Evolutionary conservation across 1,140 invertebrate species (phyloP), one percentile per base, ranked within the genome.

Genomic region (Alviniconcha marisindica): DNA sequence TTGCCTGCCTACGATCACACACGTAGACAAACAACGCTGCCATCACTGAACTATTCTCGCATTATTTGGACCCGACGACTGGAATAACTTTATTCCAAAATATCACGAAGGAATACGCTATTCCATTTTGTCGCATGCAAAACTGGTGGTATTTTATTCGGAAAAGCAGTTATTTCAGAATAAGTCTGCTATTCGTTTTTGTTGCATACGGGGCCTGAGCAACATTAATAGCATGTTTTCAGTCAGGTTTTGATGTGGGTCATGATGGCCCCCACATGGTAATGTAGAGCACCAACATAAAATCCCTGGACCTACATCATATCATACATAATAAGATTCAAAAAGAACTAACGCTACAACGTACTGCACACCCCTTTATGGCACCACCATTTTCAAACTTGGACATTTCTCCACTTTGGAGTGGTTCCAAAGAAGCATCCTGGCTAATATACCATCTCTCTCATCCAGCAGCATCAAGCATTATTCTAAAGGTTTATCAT

Each of bases 361-460:
- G 56, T 4, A n/a, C 24, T 12, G 15, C 10, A 5, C 10, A 24
- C 4, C 56, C 56, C 24, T 60, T 60, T 60, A 4, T 12, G 15
- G 4, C 10, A 7, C 56, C 56, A 14, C 56, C 56, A 4, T 14
- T 60, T 60, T 4, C 56, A 60, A 4, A 21, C n/a, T n/a, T 60
- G 7, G 3, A 14, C 18, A 24, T 4, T 60, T 60, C 56, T 24
- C 56, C 56, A 7, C 15, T 60, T n/a, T 21, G 56, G 56, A 5
- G 18, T 60, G 4, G 56, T 60, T 4, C 18, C 15, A 60, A 60
- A 60, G 56, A 60, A 60, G 77, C 40, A 38, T 42, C 42, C 56
- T 12, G 83, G 85, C 48, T 21, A 14, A 88, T 88, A 66, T 83
- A 88, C 33, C 40, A 86, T 60, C 51, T 88, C 7, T 83, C 71